These are phyloP conservation scores for Phyllostomus hastatus DNA, from an alignment of 2,113 vertebrate genomes.

Conservation along the genomic window DNA sequence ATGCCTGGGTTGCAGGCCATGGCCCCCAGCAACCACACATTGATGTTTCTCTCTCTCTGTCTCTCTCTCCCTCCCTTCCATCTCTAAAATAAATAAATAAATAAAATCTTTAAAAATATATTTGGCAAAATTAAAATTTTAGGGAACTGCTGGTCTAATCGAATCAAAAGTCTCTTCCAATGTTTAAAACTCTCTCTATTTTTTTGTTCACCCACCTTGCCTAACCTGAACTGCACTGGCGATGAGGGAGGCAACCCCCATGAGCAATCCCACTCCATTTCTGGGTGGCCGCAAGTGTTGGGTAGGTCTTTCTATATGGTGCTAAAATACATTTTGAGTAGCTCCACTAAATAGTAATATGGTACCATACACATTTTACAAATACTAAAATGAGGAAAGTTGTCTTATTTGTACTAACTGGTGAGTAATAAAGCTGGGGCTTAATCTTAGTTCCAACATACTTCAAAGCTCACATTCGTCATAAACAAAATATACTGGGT, in stretches of 20 bases:
- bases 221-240: neutral
- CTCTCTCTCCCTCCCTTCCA: too few relatives aligned
- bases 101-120: too few relatives aligned
- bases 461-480: neutral
- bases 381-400: too few relatives aligned
- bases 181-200: neutral
- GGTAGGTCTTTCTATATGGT: neutral
- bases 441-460: neutral
- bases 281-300: neutral
- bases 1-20: too few relatives aligned
- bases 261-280: neutral
- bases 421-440: neutral
- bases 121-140: neutral
- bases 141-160: neutral
- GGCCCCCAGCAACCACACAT: too few relatives aligned
- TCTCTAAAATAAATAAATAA: too few relatives aligned
- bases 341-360: neutral
- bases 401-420: neutral
- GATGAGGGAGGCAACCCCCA: neutral
- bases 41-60: too few relatives aligned
- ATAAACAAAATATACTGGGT: neutral
- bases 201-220: neutral
- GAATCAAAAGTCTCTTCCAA: neutral
- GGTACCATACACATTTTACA: neutral
- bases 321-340: neutral